Percentiles rank a stretch among this genome's conserved stretches.
Conservation (phyloP, 23 tunicate species). For the Ascidia mentula region DNA sequence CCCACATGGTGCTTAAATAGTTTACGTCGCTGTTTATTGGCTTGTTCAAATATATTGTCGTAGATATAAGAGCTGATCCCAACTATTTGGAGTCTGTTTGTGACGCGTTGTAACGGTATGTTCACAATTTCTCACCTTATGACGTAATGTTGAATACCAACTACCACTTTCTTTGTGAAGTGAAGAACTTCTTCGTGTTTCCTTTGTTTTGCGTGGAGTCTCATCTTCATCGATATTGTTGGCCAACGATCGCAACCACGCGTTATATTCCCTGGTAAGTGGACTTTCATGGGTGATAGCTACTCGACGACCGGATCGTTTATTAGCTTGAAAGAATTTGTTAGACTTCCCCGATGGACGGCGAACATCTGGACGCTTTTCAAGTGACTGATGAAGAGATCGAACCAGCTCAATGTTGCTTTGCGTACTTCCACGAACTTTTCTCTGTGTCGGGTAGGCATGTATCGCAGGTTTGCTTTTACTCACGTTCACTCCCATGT, state of each 20-base stretch:
- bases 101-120: too few species aligned
- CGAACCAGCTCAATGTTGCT: neutral
- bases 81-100: too few species aligned
- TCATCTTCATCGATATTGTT: neutral
- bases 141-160: neutral
- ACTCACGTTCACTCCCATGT: neutral
- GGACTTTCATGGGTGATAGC: neutral
- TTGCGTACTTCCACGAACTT: neutral
- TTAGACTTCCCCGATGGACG: neutral
- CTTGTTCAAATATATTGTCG: too few species aligned
- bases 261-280: neutral
- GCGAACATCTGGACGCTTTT: neutral
- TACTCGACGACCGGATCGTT: neutral
- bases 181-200: neutral
- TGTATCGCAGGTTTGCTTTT: neutral
- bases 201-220: neutral
- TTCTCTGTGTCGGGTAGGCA: neutral
- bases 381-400: neutral
- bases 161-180: neutral
- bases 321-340: neutral
- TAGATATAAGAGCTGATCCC: too few species aligned
- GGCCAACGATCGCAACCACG: constrained; percentile 3
- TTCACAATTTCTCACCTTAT: neutral
- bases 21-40: too few species aligned
- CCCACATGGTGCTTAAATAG: too few species aligned